Conservation (phyloP, 2,888 invertebrate species). For the Temnothorax ravouxi region DNA sequence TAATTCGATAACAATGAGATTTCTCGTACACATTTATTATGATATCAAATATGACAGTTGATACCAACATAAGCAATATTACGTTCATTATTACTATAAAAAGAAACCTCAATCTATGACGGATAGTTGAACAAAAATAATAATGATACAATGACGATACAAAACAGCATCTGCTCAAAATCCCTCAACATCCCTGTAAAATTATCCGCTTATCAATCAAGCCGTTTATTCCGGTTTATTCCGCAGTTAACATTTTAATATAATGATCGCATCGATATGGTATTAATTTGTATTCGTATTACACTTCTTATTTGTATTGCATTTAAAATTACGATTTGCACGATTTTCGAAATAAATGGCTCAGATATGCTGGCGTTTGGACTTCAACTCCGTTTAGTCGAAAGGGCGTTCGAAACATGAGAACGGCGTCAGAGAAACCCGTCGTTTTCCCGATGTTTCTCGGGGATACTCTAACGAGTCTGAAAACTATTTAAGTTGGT, state of each 20-base stretch:
- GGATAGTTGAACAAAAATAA: neutral
- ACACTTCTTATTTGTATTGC: conserved; percentile 16
- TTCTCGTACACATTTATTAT: neutral
- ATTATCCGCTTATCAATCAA: conserved; percentile 33
- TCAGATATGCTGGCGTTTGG: conserved; percentile 2
- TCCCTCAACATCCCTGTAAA: neutral
- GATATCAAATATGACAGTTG: neutral
- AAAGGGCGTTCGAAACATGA: conserved; percentile 22
- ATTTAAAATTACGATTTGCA: conserved; percentile 26
- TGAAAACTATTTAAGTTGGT: conserved; percentile 79
- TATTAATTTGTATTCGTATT: conserved; percentile 41
- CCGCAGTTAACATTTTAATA: conserved; percentile 16
- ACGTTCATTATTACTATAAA: neutral
- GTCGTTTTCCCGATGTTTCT: neutral
- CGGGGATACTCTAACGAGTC: conserved; percentile 64
- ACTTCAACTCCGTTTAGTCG: neutral
- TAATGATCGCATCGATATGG: conserved; percentile 20
- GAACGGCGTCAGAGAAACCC: neutral
- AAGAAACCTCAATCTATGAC: neutral
- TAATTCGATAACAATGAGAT: neutral
- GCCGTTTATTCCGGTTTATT: neutral
- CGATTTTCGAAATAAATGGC: conserved; percentile 24
- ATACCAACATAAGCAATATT: neutral
- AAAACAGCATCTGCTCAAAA: neutral
- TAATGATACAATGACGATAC: neutral